These are phyloP conservation scores for Drosophila longiperda DNA, from an alignment of 2,888 invertebrate genomes.

Conservation along the genomic window DNA sequence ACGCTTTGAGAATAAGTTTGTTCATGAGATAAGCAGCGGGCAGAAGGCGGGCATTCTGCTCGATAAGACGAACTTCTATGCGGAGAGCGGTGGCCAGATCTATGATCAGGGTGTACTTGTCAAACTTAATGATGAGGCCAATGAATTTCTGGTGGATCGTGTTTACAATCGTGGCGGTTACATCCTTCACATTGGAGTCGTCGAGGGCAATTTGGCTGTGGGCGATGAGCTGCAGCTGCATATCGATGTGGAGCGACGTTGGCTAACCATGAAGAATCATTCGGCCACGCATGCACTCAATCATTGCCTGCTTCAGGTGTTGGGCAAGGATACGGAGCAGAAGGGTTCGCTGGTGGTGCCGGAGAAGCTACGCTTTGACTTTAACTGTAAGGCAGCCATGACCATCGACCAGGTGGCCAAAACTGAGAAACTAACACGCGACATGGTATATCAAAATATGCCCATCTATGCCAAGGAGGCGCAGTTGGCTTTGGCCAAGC, in stretches of 20 bases:
- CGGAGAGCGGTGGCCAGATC: constrained; percentile 99
- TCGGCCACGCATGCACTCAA: constrained; percentile 99
- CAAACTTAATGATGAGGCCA: constrained; percentile 92
- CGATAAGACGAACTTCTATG: constrained; percentile 97
- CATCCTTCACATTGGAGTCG: constrained; percentile 95
- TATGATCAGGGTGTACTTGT: constrained; percentile 97
- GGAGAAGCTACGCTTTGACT: constrained; percentile 98
- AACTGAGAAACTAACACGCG: constrained; percentile 92
- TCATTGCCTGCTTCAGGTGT: constrained; percentile 94
- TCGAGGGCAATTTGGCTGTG: constrained; percentile 92
- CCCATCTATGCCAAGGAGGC: constrained; percentile 95
- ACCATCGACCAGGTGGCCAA: constrained; percentile 94
- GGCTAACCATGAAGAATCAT: constrained; percentile 99
- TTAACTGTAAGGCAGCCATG: constrained; percentile 97
- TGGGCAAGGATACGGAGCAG: constrained; percentile 97
- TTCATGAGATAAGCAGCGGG: constrained; percentile 91
- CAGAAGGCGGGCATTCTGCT: constrained; percentile 96
- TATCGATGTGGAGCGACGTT: constrained; percentile 93
- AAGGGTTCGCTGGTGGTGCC: constrained; percentile 98
- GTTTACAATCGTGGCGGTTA: constrained; percentile 98
- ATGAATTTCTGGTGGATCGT: constrained; percentile 96
- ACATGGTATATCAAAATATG: constrained; percentile 91
- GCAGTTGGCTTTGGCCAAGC: constrained; percentile 93
- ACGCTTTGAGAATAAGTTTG: constrained; percentile 92
- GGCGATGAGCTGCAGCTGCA: constrained; percentile 94